Evolutionary conservation across 2,797 vertebrate species (phyloP).

Genomic region (Tapera naevia): DNA sequence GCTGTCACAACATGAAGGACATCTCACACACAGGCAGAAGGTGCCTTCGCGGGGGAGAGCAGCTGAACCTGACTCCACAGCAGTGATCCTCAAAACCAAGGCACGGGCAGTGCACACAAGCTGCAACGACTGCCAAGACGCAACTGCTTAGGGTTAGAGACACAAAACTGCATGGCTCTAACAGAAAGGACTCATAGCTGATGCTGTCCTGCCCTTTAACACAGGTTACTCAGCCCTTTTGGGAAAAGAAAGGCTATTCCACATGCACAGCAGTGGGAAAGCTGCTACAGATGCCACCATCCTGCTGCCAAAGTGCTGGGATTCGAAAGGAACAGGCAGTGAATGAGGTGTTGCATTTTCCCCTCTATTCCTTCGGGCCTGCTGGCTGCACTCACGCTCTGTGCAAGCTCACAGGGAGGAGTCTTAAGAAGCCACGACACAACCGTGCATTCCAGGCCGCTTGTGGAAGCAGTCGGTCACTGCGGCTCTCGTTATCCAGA

Average conservation of each 20-base stretch:
- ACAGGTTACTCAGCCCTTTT: not conserved
- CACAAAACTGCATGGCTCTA: accelerated
- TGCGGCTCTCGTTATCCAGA: not conserved
- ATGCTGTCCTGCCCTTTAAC: not conserved
- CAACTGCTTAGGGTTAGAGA: not conserved
- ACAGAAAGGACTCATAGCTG: not conserved
- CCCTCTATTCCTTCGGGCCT: not conserved
- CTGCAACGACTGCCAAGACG: accelerated
- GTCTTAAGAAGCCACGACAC: not conserved
- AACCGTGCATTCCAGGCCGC: not conserved
- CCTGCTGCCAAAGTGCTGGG: not conserved
- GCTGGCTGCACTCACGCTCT: accelerated
- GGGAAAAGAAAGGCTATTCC: not conserved
- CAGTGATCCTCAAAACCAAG: not conserved
- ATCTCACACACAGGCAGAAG: accelerated
- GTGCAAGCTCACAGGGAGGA: not conserved
- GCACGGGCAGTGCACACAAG: not conserved
- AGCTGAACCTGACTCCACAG: not conserved
- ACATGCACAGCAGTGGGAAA: not conserved
- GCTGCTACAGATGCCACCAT: not conserved
- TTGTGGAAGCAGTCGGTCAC: not conserved
- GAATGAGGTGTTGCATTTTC: not conserved
- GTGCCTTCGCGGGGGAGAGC: not conserved
- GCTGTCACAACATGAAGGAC: not conserved
- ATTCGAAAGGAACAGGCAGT: not conserved